A percentile compares a stretch with the other conserved stretches of the same genome.
phyloP scores from a whole-genome alignment of 2,888 invertebrate genomes.

The Dynastes grantii region DNA sequence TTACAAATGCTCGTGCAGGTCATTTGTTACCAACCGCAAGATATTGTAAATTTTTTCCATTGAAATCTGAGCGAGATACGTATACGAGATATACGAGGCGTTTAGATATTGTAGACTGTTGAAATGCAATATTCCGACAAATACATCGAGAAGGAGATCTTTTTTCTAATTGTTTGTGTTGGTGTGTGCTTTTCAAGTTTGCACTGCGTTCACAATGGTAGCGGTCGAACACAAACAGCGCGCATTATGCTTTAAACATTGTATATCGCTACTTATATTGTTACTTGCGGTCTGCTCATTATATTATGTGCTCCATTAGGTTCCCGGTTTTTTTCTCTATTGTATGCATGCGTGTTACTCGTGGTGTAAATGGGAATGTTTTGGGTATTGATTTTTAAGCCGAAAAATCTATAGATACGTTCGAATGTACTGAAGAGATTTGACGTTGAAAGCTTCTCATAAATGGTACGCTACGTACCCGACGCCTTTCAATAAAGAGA shows the following conservation, averaged over 20 bases:
- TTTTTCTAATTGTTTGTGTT: slow-evolving; percentile 56
- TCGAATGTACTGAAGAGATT: slow-evolving; percentile 24
- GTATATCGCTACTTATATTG: slow-evolving; percentile 52
- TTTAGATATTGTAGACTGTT: slow-evolving; percentile 64
- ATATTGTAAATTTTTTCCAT: slow-evolving; percentile 66
- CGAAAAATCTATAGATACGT: slow-evolving; percentile 35
- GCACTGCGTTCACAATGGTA: slow-evolving; percentile 61
- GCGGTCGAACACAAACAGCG: slow-evolving; percentile 57
- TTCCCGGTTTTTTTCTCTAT: slow-evolving; percentile 58
- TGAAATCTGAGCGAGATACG: slow-evolving; percentile 9
- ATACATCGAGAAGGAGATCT: slow-evolving; percentile 13
- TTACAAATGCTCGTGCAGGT: slow-evolving; percentile 65
- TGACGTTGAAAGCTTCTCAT: slow-evolving; percentile 8
- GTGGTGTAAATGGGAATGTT: slow-evolving; percentile 55
- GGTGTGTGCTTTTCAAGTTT: slow-evolving; percentile 66
- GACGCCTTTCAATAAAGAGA: slow-evolving; percentile 39
- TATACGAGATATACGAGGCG: slow-evolving; percentile 39
- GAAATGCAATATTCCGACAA: slow-evolving; percentile 65
- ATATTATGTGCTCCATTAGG: slow-evolving; percentile 62
- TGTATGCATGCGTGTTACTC: slow-evolving; percentile 42
- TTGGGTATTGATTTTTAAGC: slow-evolving; percentile 52
- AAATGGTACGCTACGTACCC: slow-evolving; percentile 18
- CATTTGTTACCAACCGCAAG: slow-evolving; percentile 63
- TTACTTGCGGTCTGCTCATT: slow-evolving; percentile 57
- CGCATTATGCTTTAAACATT: slow-evolving; percentile 61